Base-by-base conservation (phyloP, 2,113 vertebrate genomes). In the Chloropsis cyanopogon region DNA sequence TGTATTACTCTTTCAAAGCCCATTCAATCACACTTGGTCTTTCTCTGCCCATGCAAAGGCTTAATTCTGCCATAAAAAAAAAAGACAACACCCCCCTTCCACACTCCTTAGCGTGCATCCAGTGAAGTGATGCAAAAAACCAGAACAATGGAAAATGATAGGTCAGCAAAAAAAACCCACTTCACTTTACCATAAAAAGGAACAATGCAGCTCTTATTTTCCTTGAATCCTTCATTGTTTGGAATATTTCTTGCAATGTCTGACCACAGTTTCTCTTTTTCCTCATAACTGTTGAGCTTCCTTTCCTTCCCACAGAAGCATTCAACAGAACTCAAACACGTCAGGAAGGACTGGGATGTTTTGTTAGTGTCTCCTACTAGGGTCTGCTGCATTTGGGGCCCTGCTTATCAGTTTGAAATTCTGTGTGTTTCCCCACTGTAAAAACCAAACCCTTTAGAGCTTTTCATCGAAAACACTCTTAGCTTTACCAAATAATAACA, bases 171-270 rank as follows among this genome's bases (percentile, higher is more conserved):
- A 93, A 93, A 56, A 37, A 2, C 7, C 28, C 26, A 52, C 23
- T 54, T 37, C 8, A 18, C 21, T 78, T 86, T 71, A 39, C 46
- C 82, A 57, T 17, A 77, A 42, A 86, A 94, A 68, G 35, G n/a
- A 88, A 97, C 76, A 95, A 92, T 17, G 50, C 70, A 90, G 73
- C 44, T 94, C 52, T 92, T 90, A 23, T 75, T 82, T 84, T 82
- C 52, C 57, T 90, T 82, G 57, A 95, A 73, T 81, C 56, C 47
- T 64, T 57, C 82, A 39, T 54, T 94, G 88, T 95, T 83, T 52
- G 53, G 50, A 66, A 22, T 66, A 81, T 39, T 86, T 86, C 64
- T 88, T 60, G n/a, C 57, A 28, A 64, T 9, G 14, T 66, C 60
- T 81, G 60, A 78, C 68, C n/a, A 86, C 19, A 78, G 61, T 63